These are phyloP conservation scores for Aphyosemion australe DNA, from an alignment of 2,113 vertebrate genomes.

Conservation along the genomic window DNA sequence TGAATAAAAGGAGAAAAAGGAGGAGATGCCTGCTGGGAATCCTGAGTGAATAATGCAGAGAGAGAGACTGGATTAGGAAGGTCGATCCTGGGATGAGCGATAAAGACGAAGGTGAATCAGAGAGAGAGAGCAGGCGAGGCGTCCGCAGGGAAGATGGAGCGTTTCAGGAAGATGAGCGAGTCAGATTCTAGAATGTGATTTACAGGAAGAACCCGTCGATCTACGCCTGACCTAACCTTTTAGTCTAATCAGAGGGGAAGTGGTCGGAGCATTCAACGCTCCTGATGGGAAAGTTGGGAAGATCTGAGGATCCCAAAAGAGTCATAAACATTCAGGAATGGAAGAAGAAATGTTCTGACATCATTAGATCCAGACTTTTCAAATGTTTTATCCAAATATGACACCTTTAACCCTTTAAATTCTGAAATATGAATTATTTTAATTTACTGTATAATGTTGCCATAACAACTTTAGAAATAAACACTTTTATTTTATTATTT, in stretches of 20 bases:
- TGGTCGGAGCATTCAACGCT: neutral
- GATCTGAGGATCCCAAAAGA: too few relatives aligned
- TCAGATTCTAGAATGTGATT: neutral
- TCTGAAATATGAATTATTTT: too few relatives aligned
- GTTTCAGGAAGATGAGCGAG: neutral
- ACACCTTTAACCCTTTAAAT: too few relatives aligned
- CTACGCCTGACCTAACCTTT: slow-evolving; percentile 1
- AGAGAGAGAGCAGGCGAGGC: neutral
- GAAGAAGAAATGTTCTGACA: too few relatives aligned
- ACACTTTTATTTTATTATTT: too few relatives aligned
- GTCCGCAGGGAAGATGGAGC: slow-evolving; percentile 5
- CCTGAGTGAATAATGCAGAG: neutral
- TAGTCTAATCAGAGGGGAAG: neutral
- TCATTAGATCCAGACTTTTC: too few relatives aligned
- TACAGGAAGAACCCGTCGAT: neutral
- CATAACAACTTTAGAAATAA: too few relatives aligned
- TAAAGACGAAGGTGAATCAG: slow-evolving; percentile 17
- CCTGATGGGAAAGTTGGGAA: neutral
- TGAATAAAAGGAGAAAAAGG: neutral
- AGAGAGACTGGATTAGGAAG: slow-evolving; percentile 23
- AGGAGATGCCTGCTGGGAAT: neutral
- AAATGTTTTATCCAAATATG: too few relatives aligned
- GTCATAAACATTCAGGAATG: too few relatives aligned
- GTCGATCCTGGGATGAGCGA: slow-evolving; percentile 14
- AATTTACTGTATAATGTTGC: too few relatives aligned